Evolutionary conservation across 1,140 invertebrate species (phyloP), one percentile per base, ranked within the genome.

Genomic region (Bombus waltoni): DNA sequence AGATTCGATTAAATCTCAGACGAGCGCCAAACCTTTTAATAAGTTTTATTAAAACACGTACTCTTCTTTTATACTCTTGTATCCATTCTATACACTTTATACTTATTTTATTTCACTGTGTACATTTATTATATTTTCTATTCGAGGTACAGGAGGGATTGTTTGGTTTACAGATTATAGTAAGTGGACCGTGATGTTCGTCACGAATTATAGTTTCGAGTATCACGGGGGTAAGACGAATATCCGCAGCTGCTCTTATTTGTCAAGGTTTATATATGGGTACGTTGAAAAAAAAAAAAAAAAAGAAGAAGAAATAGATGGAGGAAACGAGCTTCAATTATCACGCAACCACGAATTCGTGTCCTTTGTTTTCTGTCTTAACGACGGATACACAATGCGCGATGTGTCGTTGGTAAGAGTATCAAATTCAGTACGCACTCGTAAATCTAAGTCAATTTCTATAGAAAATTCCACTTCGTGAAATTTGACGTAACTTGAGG

Each of bases 1-100:
- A 77, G 44, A 77, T 76, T 83, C 59, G 72, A 83, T 83, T 44
- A 66, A 59, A 32, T 28, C 3, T 22, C 35, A 47, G 18, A n/a
- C 47, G 35, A 11, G 1, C 13, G 11, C 5, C 32, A 35, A 40
- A 25, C 38, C 22, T 74, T 35, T 25, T 28, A 62, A n/a, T 13
- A n/a, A 11, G 59, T 62, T 35, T 25, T 10, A 53, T 53, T 22
- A 53, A 53, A 53, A 8, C 47, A 2, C 18, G 47, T 53, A 8
- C 22, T 22, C 0, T 8, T 8, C 18, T 5, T 53, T 18, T 22
- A 22, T 53, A 22, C 47, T 22, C 5, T 6, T 53, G 18, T 53
- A 22, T 22, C 47, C 6, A 8, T 53, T 53, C 18, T 53, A 22
- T 53, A 22, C 47, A 22, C 6, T 53, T 53, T 53, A 53, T 53